Base-by-base conservation (phyloP, 2,797 vertebrate genomes). In the Silurus lanzhouensis region DNA sequence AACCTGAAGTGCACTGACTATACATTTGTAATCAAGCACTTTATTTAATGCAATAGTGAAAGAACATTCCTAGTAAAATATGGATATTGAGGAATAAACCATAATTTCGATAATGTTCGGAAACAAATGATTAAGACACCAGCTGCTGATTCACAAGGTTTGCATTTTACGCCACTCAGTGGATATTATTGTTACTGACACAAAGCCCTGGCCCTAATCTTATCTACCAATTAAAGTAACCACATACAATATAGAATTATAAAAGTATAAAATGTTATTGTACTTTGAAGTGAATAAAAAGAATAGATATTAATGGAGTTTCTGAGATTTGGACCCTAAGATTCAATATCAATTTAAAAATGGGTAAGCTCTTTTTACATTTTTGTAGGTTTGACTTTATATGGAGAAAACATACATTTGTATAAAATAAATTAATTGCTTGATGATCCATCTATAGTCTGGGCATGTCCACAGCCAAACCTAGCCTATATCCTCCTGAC, bases 391-490 rank as follows among this genome's bases (percentile, higher is more conserved):
- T 63, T 72, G 58, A 71, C 25, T 63, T 68, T 31, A 55, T 44
- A 4, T 14, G 57, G 31, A 17, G n/a, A 67, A 81, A 48, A 83
- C 38, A 3, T 5, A 77, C 22, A 80, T 81, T 55, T 68, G n/a
- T 66, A 76, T 86, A 82, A 61, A 48, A 83, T n/a, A 85, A 48
- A 83, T 52, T 48, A 72, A 46, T 10, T 7, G 19, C 31, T 44
- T 57, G 46, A 70, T 72, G 70, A 74, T 79, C 44, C 27, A 74
- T 80, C 52, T 84, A 64, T 70, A 89, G 87, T 81, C 19, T 68
- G 74, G 85, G 87, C 87, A 86, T 79, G 86, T 87, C 84, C 84
- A 77, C 89, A 75, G 77, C 89, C 92, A 93, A 93, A 94, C 93
- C 93, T 94, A 93, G 38, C 38, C 38, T 38, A 38, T 10, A 52